Evolutionary conservation across 2,888 invertebrate species (phyloP).

Genomic region (Panorpa germanica): DNA sequence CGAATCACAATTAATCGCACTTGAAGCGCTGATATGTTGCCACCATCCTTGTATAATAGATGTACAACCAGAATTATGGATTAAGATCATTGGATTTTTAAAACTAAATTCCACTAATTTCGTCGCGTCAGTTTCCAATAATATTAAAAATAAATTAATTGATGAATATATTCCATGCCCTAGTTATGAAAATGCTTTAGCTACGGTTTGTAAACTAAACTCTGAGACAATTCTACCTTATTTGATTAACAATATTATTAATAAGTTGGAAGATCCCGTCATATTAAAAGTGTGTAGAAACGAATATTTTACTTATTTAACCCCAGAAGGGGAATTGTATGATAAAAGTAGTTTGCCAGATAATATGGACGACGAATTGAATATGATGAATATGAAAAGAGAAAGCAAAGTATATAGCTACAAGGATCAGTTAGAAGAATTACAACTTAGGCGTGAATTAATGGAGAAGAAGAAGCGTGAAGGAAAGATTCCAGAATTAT

Average conservation of each 20-base stretch:
- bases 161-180: conserved; percentile 29
- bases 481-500: conserved; percentile 53
- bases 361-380: conserved; percentile 20
- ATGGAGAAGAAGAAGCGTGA: conserved; percentile 72
- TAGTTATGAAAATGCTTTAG: conserved; percentile 52
- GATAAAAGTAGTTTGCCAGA: conserved; percentile 69
- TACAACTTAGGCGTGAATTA: conserved; percentile 78
- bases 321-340: conserved; percentile 77
- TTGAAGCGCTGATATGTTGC: conserved; percentile 47
- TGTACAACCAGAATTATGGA: conserved; percentile 45
- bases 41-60: conserved; percentile 54
- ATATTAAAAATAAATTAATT: conserved; percentile 40
- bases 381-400: conserved; percentile 50
- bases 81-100: conserved; percentile 36
- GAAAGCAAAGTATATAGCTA: conserved; percentile 95
- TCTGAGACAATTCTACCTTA: conserved; percentile 43
- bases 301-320: conserved; percentile 63
- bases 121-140: conserved; percentile 32
- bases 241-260: conserved; percentile 38
- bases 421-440: conserved; percentile 89
- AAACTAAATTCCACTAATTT: conserved; percentile 37
- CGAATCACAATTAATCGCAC: conserved; percentile 38
- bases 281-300: conserved; percentile 56
- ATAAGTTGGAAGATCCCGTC: conserved; percentile 39
- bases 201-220: conserved; percentile 43